phyloP scores from a whole-genome alignment of 2,888 invertebrate species.

The Trissonchulus sp. region DNA sequence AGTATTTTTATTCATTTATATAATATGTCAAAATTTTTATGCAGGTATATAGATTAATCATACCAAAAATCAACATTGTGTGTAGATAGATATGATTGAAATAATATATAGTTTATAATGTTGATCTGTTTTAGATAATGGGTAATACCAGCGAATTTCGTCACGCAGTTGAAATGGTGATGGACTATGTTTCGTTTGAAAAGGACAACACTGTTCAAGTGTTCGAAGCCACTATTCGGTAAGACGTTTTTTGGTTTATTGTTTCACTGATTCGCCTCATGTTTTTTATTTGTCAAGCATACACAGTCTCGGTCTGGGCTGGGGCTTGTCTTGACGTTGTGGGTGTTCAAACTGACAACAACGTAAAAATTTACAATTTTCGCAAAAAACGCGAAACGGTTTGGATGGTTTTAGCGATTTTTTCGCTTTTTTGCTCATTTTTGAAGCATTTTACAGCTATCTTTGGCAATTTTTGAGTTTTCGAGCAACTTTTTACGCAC shows the following conservation, averaged over 20 bases:
- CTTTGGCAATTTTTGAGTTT: no score
- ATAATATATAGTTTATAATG: no score
- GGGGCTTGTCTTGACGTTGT: not conserved
- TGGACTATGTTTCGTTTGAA: slow-evolving; percentile 61
- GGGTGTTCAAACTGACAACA: not conserved
- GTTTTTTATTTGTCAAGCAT: not conserved
- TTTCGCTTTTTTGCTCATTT: no score
- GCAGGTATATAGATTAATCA: no score
- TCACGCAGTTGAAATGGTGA: slow-evolving; percentile 59
- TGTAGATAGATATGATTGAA: no score
- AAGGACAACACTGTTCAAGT: slow-evolving; percentile 63
- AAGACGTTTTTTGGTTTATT: slow-evolving; percentile 22
- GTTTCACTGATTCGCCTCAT: not conserved
- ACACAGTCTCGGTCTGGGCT: not conserved
- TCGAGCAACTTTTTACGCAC: no score
- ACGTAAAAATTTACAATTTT: no score
- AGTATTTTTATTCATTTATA: no score
- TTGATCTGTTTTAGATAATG: slow-evolving; percentile 49
- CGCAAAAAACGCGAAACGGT: not conserved
- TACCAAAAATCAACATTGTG: no score
- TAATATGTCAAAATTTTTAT: no score
- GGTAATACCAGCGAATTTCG: slow-evolving; percentile 61
- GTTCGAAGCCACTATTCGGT: slow-evolving; percentile 64
- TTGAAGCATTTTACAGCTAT: no score
- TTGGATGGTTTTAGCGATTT: not conserved